phyloP scores from a whole-genome alignment of 2,888 invertebrate species.

The Spisula solida region DNA sequence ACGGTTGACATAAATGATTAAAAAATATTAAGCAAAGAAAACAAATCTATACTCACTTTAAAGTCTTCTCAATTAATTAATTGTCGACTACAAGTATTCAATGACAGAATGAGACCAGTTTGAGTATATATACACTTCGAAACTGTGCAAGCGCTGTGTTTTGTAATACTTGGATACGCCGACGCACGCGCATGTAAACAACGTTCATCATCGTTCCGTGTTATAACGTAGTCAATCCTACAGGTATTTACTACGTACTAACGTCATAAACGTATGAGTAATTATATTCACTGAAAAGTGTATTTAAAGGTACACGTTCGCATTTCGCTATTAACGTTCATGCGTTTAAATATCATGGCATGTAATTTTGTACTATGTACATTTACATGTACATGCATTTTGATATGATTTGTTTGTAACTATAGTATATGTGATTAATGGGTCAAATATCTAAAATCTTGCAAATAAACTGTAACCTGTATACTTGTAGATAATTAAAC shows the following conservation, averaged over 20 bases:
- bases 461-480: too few relatives aligned
- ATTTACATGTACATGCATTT: neutral
- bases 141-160: neutral
- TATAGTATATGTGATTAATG: neutral
- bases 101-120: neutral
- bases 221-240: neutral
- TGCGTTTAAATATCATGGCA: neutral
- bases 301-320: neutral
- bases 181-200: neutral
- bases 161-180: neutral
- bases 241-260: neutral
- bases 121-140: neutral
- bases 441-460: too few relatives aligned
- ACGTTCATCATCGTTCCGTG: neutral
- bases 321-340: neutral
- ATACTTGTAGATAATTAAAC: too few relatives aligned
- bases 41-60: neutral
- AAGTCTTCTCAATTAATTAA: neutral
- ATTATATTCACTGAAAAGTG: neutral
- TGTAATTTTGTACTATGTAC: too few relatives aligned
- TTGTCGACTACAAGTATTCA: neutral
- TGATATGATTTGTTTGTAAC: too few relatives aligned
- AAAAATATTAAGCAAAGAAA: neutral
- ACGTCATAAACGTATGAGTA: neutral
- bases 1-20: neutral